Evolutionary conservation across 2,797 vertebrate genomes (phyloP).

Genomic region (Enteromius afrohamiltoni): DNA sequence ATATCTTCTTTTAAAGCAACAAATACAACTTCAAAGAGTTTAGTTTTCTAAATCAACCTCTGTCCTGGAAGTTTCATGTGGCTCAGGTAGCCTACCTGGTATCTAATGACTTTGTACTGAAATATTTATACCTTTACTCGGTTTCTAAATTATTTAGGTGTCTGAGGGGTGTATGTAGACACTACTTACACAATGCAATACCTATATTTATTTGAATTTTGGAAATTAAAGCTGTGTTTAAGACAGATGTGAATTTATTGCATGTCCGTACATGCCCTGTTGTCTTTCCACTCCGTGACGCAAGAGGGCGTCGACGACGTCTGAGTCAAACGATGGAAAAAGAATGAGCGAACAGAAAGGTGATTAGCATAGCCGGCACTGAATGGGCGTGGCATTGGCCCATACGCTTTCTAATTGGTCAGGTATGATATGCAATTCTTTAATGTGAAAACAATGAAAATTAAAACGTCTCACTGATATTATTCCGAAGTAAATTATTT

Average conservation of each 20-base stretch:
- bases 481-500: neutral
- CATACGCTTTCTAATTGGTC: neutral
- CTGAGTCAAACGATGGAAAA: neutral
- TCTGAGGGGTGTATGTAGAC: conserved; percentile 3
- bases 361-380: neutral
- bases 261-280: neutral
- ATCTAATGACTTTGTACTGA: conserved; percentile 38
- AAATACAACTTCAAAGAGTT: neutral
- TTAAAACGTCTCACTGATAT: neutral
- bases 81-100: neutral
- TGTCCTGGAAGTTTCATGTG: neutral
- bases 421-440: neutral
- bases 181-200: neutral
- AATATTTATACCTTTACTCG: conserved; percentile 44
- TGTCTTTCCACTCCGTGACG: conserved; percentile 16
- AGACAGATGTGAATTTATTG: neutral
- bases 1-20: neutral
- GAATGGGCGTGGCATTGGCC: conserved; percentile 24
- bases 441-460: neutral
- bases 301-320: conserved; percentile 5
- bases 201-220: neutral
- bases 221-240: neutral
- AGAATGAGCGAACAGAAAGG: neutral
- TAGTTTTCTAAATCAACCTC: neutral
- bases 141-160: conserved; percentile 15